Conservation (phyloP, 2,797 vertebrate genomes). For the Sebastes hopkinsi region DNA sequence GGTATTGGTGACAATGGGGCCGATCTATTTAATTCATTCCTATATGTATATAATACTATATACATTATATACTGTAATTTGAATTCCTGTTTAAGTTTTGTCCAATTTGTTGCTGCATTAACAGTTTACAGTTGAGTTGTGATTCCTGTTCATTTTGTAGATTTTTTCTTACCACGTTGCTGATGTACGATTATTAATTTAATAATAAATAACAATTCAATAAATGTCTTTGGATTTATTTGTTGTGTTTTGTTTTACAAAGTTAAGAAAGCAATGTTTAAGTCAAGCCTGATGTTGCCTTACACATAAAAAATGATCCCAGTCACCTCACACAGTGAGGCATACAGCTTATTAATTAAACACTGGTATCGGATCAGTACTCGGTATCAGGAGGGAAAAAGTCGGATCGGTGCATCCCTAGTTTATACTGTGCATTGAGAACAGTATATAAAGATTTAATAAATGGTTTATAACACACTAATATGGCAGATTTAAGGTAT, state of each 20-base stretch:
- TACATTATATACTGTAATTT: not conserved
- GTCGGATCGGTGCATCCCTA: not conserved
- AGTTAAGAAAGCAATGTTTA: not conserved
- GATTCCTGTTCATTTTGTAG: no score
- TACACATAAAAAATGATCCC: not conserved
- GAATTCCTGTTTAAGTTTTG: not conserved
- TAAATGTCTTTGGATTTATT: not conserved
- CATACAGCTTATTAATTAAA: not conserved
- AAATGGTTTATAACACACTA: no score
- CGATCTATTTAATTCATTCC: not conserved
- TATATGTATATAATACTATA: not conserved
- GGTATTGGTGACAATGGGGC: not conserved
- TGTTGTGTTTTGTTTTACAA: not conserved
- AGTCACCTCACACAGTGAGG: not conserved
- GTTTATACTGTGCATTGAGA: not conserved
- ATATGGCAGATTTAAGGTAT: not conserved
- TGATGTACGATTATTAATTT: not conserved
- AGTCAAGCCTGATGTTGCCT: not conserved
- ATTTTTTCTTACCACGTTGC: not conserved
- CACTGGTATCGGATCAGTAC: no score
- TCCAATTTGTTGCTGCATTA: not conserved
- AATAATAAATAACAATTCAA: not conserved
- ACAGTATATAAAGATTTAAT: no score
- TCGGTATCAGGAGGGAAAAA: no score
- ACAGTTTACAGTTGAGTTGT: not conserved